Percentiles rank a stretch among this genome's conserved stretches.
Evolutionary conservation across 2,113 vertebrate species (phyloP).

Genomic region (Tetrao urogallus): DNA sequence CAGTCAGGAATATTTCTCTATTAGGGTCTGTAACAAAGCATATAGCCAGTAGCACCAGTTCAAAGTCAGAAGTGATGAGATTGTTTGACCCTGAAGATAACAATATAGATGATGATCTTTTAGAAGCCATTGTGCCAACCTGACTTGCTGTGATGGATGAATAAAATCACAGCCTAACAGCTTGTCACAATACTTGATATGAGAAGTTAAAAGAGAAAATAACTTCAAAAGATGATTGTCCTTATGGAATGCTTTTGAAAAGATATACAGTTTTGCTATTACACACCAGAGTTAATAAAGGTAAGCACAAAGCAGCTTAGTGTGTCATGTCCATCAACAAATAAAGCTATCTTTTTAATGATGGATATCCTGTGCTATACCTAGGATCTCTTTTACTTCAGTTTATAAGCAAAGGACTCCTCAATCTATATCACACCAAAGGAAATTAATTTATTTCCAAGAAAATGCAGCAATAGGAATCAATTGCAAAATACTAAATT

Average conservation of each 20-base stretch:
- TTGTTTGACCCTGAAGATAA: constrained; percentile 51
- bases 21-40: background rate
- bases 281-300: constrained; percentile 6
- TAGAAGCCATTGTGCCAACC: background rate
- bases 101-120: constrained; percentile 24
- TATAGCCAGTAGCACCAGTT: background rate
- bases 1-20: background rate
- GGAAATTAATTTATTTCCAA: background rate
- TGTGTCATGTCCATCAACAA: background rate
- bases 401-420: background rate
- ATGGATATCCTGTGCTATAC: background rate
- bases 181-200: constrained; percentile 39
- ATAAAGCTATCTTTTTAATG: background rate
- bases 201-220: constrained; percentile 47
- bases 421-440: background rate
- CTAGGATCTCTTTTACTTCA: background rate
- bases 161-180: constrained; percentile 46
- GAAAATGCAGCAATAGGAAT: background rate
- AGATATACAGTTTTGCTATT: background rate
- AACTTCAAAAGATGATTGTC: constrained; percentile 6
- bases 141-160: constrained; percentile 54
- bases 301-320: constrained; percentile 15
- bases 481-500: background rate
- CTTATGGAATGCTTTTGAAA: background rate
- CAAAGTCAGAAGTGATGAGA: background rate